phyloP scores from a whole-genome alignment of 2,797 vertebrate genomes.

The Balearica regulorum region DNA sequence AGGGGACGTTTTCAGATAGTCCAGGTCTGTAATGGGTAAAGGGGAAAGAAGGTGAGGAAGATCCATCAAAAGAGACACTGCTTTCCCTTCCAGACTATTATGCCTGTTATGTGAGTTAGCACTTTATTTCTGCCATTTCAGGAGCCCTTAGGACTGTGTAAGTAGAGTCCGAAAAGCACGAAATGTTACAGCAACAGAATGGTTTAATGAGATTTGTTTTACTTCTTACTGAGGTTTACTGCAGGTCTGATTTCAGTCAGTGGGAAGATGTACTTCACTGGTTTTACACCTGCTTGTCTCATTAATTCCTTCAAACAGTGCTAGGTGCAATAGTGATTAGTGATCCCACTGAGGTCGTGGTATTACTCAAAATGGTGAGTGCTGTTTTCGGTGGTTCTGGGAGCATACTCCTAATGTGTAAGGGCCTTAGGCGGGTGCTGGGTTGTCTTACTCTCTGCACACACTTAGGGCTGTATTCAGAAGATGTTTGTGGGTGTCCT shows the following conservation, averaged over 20 bases:
- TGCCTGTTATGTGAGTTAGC: neutral
- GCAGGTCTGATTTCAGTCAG: neutral
- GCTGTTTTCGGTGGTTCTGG: neutral
- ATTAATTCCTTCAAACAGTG: neutral
- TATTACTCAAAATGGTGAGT: neutral
- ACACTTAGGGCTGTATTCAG: neutral
- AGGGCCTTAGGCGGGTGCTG: neutral
- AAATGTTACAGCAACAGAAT: neutral
- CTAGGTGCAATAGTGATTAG: neutral
- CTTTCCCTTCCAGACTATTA: neutral
- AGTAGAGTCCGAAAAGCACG: neutral
- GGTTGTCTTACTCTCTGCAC: neutral
- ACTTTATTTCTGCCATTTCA: neutral
- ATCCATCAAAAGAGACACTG: neutral
- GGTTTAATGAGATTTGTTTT: neutral
- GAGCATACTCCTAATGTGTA: neutral
- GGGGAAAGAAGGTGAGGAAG: neutral
- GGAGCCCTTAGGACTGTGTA: neutral
- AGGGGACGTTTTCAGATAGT: neutral
- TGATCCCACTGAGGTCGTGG: neutral
- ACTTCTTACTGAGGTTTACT: neutral
- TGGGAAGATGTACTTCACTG: neutral
- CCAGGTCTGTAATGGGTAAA: neutral
- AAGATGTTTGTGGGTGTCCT: neutral
- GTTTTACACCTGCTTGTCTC: neutral